These are phyloP conservation scores for Ecliptopera silaceata DNA, from an alignment of 2,888 invertebrate species.

Conservation along the genomic window DNA sequence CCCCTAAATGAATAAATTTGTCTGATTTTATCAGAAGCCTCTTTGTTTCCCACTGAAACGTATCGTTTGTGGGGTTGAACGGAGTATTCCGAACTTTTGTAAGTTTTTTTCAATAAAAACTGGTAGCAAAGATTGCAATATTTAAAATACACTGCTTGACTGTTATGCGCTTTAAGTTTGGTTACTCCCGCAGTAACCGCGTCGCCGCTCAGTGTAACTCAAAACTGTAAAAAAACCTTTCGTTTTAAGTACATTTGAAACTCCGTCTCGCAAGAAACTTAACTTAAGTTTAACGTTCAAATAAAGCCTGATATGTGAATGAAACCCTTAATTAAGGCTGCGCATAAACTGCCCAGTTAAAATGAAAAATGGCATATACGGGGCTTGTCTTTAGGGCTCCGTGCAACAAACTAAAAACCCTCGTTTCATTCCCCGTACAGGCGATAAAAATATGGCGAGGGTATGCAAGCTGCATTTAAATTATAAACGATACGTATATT, in stretches of 20 bases:
- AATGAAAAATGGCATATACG: constrained; percentile 48
- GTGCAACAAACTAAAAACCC: constrained; percentile 30
- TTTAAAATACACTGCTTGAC: too few species aligned
- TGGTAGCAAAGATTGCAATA: too few species aligned
- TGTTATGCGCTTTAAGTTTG: too few species aligned
- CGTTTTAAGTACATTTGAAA: too few species aligned
- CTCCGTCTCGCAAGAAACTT: not conserved
- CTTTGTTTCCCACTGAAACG: not conserved
- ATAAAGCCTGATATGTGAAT: constrained; percentile 27
- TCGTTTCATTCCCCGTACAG: constrained; percentile 31
- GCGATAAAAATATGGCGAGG: constrained; percentile 5
- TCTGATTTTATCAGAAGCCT: constrained; percentile 1
- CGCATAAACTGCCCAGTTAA: constrained; percentile 42
- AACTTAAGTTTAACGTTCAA: constrained; percentile 1
- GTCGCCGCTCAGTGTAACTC: too few species aligned
- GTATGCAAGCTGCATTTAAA: not conserved
- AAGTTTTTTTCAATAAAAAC: too few species aligned
- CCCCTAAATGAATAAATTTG: not conserved
- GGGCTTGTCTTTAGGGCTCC: constrained; percentile 26
- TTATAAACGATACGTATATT: not conserved
- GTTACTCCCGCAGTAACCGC: too few species aligned
- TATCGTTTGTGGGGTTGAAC: not conserved
- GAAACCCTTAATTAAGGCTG: constrained; percentile 41
- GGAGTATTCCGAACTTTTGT: not conserved
- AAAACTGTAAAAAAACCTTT: too few species aligned